Percentiles rank a stretch among this genome's conserved stretches.
These are phyloP conservation scores for Orestias chungarensis DNA, from an alignment of 2,797 vertebrate genomes.

Conservation along the genomic window DNA sequence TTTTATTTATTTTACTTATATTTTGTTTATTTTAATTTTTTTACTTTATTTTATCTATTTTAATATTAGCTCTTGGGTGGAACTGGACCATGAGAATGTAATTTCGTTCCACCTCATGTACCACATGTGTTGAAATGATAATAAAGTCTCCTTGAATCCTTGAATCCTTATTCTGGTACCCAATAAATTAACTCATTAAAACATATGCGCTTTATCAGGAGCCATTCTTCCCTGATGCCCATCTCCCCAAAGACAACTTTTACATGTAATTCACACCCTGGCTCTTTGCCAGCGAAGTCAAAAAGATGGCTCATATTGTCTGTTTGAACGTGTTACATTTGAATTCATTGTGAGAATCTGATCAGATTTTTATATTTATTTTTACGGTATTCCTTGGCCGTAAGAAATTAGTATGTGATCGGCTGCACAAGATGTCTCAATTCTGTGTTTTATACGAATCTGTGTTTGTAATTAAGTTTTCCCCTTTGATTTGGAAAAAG, in stretches of 20 bases:
- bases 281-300: slow-evolving; percentile 4
- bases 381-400: background rate
- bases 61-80: no score
- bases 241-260: slow-evolving; percentile 5
- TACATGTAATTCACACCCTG: slow-evolving; percentile 8
- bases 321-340: slow-evolving; percentile 12
- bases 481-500: background rate
- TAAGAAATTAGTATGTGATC: background rate
- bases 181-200: background rate
- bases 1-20: no score
- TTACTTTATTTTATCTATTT: no score
- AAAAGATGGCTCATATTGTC: slow-evolving; percentile 5
- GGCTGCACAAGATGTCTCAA: background rate
- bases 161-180: no score
- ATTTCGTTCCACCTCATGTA: no score
- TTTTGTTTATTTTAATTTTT: no score
- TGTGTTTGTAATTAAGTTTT: background rate
- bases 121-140: no score
- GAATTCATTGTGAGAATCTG: slow-evolving; percentile 8
- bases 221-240: background rate
- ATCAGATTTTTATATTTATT: background rate
- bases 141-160: no score
- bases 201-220: slow-evolving; percentile 1
- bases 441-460: background rate
- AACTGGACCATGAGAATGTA: no score